Conservation (phyloP, 2,888 invertebrate species). For the Mythimna vitellina region DNA sequence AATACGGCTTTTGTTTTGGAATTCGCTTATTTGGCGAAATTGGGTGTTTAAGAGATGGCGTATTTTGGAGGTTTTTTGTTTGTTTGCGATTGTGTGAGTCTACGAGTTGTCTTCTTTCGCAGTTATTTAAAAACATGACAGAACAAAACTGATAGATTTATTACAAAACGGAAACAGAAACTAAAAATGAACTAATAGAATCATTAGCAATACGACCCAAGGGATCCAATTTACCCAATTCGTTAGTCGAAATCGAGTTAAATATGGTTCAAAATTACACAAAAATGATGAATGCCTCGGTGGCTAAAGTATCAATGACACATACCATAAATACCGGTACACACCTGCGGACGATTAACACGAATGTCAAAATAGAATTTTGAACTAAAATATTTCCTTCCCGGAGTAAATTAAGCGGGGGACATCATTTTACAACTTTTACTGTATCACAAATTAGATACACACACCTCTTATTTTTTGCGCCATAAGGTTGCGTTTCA, state of each 20-base stretch:
- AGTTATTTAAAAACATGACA: neutral
- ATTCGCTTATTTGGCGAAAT: conserved; percentile 40
- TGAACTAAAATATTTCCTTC: conserved; percentile 81
- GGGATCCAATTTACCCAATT: conserved; percentile 40
- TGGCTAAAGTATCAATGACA: conserved; percentile 72
- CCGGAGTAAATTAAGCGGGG: conserved; percentile 76
- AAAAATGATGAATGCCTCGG: conserved; percentile 67
- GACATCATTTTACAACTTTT: conserved; percentile 61
- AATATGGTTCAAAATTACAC: conserved; percentile 60
- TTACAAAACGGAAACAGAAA: conserved; percentile 37
- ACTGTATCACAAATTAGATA: neutral
- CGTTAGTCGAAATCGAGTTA: conserved; percentile 43
- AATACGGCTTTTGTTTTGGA: conserved; percentile 52
- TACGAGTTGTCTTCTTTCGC: neutral
- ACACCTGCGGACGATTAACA: conserved; percentile 88
- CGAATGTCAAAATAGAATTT: conserved; percentile 87
- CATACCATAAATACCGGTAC: conserved; percentile 75
- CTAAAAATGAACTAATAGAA: conserved; percentile 50
- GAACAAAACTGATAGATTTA: conserved; percentile 20
- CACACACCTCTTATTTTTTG: conserved; percentile 3
- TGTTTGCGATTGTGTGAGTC: neutral
- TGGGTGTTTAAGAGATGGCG: conserved; percentile 40
- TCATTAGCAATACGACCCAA: conserved; percentile 58
- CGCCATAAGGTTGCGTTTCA: conserved; percentile 11
- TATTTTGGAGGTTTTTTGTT: conserved; percentile 22